Base-by-base conservation (phyloP, 1,140 invertebrate genomes). In the Zaprionus nigranus region DNA sequence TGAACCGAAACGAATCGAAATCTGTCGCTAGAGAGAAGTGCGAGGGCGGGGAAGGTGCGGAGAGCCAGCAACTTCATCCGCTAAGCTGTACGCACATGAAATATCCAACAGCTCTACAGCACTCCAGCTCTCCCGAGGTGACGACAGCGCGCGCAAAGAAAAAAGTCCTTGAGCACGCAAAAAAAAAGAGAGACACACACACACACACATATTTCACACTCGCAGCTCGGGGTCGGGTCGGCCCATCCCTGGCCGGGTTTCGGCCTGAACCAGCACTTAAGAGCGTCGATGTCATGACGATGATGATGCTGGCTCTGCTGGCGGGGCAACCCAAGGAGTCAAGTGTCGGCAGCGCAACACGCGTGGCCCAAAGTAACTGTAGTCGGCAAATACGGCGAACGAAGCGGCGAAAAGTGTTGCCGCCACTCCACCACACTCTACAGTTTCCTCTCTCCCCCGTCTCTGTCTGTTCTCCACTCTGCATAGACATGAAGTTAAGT, bases 71-170 rank as follows among this genome's bases (percentile, higher is more conserved):
- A 62, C 76, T 76, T 72, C 68, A 67, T 64, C 75, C 70, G 69
- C 85, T 88, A 85, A 88, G 84, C 85, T 74, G 71, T 79, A 87
- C 85, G 85, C 84, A 90, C 75, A 88, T 90, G 85, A 85, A 76
- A 78, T 71, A 87, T 74, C 73, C 63, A 74, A 54, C 20, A 58
- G 51, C 20, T 49, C 46, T 6, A 36, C 17, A 57, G 49, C 20
- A 38, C 28, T 20, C 24, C 43, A 46, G 40, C 22, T 24, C 20
- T 20, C 15, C 38, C 34, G 59, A 46, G 26, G 22, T 49, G 67
- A 51, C 38, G 40, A 53, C 40, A 66, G 46, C 61, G 77, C 70
- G 46, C 57, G 77, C 73, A 81, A 76, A 90, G 77, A 82, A 81
- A 81, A 90, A 85, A 82, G 82, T 90, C 72, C 85, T 88, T 88